Evolutionary conservation across 1,140 invertebrate species (phyloP), one percentile per base, ranked within the genome.

Genomic region (Drosophila carrolli): DNA sequence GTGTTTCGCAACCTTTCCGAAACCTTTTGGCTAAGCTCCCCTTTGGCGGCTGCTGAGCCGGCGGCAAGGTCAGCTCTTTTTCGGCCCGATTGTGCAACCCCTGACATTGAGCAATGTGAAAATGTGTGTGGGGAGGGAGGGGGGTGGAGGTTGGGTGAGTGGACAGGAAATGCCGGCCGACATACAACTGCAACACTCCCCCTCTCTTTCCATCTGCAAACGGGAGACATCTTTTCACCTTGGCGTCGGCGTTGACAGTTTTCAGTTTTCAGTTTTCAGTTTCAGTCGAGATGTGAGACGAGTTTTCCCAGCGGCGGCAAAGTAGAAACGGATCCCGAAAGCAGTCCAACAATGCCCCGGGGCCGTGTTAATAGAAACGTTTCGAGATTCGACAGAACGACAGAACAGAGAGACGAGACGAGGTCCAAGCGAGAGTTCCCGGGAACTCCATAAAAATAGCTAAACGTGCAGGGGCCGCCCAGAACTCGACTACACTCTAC

Each of bases 391-490:
- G 67, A 71, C 10, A 57, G 38, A 70, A 67, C 29, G 8, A 19
- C 11, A 16, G 14, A 19, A 10, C 27, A 3, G 51, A 38, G 27
- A 7, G 14, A 37, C 35, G 47, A 58, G 61, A 37, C 63, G 27
- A 38, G 44, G 68, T 16, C 38, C 61, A 48, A 78, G 66, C 79
- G 75, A 76, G 78, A 88, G 74, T 86, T 86, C 80, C 63, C 43
- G 67, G 79, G 83, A 86, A 86, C 84, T 88, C 83, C 84, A 86
- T 89, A 89, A 86, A 86, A 86, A 86, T 86, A 86, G 75, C 80
- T 86, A 88, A 86, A 89, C 84, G 82, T 89, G 79, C 79, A 79
- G 44, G 48, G 83, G 83, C 83, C 82, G 83, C 83, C 82, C 82
- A 88, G 83, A 86, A 78, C 68, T 19, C 65, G 50, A 2, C 5